phyloP scores from a whole-genome alignment of 2,797 vertebrate species.

The Alosa sapidissima region DNA sequence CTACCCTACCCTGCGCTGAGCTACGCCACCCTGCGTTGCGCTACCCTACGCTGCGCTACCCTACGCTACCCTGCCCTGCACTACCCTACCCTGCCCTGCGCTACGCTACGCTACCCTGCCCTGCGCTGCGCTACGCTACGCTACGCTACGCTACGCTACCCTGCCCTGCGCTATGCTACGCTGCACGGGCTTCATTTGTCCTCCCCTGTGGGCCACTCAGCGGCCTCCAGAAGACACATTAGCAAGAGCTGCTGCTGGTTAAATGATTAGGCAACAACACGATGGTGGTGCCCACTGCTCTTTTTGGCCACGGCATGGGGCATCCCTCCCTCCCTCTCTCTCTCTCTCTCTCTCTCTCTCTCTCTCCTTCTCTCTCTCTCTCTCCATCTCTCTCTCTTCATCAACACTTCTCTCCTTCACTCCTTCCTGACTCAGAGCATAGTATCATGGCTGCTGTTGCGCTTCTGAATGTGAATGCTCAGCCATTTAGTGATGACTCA shows the following conservation, averaged over 20 bases:
- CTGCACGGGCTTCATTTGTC: neutral
- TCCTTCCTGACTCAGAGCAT: neutral
- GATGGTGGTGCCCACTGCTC: neutral
- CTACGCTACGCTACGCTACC: too few relatives aligned
- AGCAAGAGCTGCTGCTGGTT: neutral
- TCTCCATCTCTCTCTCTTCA: neutral
- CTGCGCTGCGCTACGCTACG: too few relatives aligned
- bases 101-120: too few relatives aligned
- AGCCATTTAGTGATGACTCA: neutral
- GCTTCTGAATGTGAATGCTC: neutral
- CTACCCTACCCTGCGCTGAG: too few relatives aligned
- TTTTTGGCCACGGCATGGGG: neutral
- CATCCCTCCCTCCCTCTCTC: neutral
- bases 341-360: neutral
- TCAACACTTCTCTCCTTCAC: neutral
- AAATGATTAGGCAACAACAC: neutral
- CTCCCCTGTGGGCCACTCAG: neutral
- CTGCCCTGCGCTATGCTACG: too few relatives aligned
- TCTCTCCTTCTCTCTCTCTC: neutral
- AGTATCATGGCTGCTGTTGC: neutral
- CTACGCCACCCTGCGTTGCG: too few relatives aligned
- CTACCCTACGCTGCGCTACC: too few relatives aligned
- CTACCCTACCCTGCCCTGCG: too few relatives aligned
- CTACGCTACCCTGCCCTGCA: too few relatives aligned
- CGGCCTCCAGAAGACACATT: neutral